Evolutionary conservation across 2,797 vertebrate species (phyloP).

Genomic region (Margarornis squamiger): DNA sequence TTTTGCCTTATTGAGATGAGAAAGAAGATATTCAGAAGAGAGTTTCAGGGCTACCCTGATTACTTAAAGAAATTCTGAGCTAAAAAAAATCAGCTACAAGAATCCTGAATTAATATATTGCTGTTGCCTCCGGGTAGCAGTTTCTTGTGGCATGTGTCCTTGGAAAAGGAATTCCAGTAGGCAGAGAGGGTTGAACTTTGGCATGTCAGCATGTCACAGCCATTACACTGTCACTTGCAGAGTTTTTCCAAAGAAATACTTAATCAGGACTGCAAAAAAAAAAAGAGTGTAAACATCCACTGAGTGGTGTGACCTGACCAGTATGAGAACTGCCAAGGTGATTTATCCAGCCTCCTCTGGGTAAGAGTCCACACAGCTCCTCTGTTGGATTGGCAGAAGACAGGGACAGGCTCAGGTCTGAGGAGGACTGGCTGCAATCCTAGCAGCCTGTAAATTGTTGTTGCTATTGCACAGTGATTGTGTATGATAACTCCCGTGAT

Average conservation of each 20-base stretch:
- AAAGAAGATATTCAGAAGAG: not conserved
- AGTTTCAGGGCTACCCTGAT: not conserved
- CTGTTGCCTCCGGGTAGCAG: not conserved
- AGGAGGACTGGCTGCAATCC: not conserved
- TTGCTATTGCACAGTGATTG: not conserved
- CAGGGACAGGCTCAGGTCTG: not conserved
- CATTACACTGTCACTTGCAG: not conserved
- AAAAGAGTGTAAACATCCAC: not conserved
- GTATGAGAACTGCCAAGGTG: not conserved
- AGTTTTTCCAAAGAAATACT: not conserved
- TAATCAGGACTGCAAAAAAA: not conserved
- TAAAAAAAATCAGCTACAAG: not conserved
- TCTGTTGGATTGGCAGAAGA: not conserved
- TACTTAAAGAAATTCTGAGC: not conserved
- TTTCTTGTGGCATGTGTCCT: not conserved
- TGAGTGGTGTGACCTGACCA: not conserved
- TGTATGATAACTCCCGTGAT: not conserved
- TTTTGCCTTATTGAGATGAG: not conserved
- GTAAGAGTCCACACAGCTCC: not conserved
- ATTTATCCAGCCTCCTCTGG: not conserved
- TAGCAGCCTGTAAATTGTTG: conserved; percentile 8
- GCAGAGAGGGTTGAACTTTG: not conserved
- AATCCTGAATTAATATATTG: not conserved
- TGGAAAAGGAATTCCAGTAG: not conserved
- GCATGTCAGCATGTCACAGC: not conserved